Percentiles rank a stretch among this genome's conserved stretches.
Evolutionary conservation across 2,888 invertebrate genomes (phyloP).

Genomic region (Xestoiulus laeticollis): DNA sequence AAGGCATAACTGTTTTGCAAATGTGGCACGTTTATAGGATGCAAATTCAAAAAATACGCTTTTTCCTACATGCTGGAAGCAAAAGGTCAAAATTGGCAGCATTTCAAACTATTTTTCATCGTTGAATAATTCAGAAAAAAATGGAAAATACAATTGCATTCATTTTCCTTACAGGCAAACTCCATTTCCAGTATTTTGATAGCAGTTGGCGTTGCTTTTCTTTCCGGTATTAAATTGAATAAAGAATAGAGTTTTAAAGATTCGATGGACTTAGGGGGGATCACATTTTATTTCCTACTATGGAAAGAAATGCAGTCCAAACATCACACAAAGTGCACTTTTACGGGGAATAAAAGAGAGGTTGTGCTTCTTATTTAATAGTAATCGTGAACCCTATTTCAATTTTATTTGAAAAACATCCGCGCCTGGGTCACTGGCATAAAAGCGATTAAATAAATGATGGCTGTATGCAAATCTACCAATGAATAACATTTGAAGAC

Average conservation of each 20-base stretch:
- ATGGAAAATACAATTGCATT: neutral
- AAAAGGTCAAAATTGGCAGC: neutral
- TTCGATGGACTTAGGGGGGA: constrained; percentile 11
- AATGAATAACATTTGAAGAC: constrained; percentile 1
- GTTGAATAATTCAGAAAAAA: constrained; percentile 12
- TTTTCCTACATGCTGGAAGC: neutral
- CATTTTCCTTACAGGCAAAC: neutral
- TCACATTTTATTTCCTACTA: neutral
- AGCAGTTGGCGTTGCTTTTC: neutral
- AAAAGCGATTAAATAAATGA: constrained; percentile 26
- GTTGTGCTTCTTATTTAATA: neutral
- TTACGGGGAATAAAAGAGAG: neutral
- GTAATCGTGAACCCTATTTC: neutral
- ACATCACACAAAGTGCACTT: neutral
- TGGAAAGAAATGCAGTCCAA: neutral
- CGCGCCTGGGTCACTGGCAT: neutral
- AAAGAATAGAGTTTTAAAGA: neutral
- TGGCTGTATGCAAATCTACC: neutral
- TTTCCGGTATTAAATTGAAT: constrained; percentile 1
- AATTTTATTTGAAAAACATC: neutral
- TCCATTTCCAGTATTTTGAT: constrained; percentile 10
- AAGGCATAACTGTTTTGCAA: neutral
- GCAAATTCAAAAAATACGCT: neutral
- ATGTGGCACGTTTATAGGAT: neutral
- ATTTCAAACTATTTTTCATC: neutral